A percentile compares a stretch with the other conserved stretches of the same genome.
Conservation (phyloP, 2,113 vertebrate genomes). For the Macquaria ambigua region DNA sequence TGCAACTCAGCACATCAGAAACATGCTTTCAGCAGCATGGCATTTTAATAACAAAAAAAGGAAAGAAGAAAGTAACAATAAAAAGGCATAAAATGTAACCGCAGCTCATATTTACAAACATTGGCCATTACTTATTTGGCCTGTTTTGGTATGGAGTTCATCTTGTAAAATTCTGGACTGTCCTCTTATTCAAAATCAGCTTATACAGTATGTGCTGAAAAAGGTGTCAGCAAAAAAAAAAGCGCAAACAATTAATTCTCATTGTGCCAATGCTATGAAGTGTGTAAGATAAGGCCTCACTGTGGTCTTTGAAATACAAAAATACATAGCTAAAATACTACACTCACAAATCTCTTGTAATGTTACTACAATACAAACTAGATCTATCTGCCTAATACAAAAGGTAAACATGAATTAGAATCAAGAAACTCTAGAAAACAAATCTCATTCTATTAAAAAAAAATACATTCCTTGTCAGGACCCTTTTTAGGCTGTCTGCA, state of each 20-base stretch:
- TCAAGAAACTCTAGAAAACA: slow-evolving; percentile 58
- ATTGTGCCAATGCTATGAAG: slow-evolving; percentile 63
- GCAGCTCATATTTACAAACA: slow-evolving; percentile 70
- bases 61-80: slow-evolving; percentile 38
- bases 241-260: slow-evolving; percentile 44
- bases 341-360: slow-evolving; percentile 65
- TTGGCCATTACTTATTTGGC: slow-evolving; percentile 63
- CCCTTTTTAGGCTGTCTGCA: slow-evolving; percentile 61
- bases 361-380: slow-evolving; percentile 66
- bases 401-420: slow-evolving; percentile 70
- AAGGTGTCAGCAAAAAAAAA: slow-evolving; percentile 28
- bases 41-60: slow-evolving; percentile 29
- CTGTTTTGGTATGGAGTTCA: slow-evolving; percentile 79
- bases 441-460: slow-evolving; percentile 70
- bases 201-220: slow-evolving; percentile 46
- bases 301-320: slow-evolving; percentile 79
- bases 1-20: slow-evolving; percentile 65
- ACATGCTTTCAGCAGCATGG: slow-evolving; percentile 78
- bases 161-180: slow-evolving; percentile 47
- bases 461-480: slow-evolving; percentile 82
- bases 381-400: slow-evolving; percentile 58
- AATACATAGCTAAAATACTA: slow-evolving; percentile 76
- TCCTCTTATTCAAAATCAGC: slow-evolving; percentile 45
- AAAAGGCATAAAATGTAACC: slow-evolving; percentile 56
- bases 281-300: slow-evolving; percentile 76